phyloP scores from a whole-genome alignment of 2,113 vertebrate species.

The Morone chrysops region DNA sequence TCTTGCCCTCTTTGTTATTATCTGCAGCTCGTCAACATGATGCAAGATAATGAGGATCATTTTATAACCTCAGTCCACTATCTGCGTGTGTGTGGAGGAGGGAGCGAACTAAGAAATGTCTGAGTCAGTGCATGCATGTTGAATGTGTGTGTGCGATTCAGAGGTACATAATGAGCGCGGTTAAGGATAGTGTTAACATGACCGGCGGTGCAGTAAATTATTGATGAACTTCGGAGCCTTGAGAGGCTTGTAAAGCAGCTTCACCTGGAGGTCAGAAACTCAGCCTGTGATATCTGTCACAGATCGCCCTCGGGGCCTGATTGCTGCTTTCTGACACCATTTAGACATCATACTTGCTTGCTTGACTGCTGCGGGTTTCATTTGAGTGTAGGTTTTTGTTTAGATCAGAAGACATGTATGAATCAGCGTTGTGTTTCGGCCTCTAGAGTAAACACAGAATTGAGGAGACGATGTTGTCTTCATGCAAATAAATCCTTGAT shows the following conservation, averaged over 20 bases:
- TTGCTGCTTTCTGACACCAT: constrained; percentile 42
- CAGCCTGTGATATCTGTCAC: constrained; percentile 54
- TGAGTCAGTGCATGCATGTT: constrained; percentile 1
- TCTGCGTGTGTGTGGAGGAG: constrained; percentile 12
- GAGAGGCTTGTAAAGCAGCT: constrained; percentile 66
- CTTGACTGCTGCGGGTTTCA: constrained; percentile 26
- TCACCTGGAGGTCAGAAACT: constrained; percentile 67
- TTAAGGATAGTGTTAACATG: constrained; percentile 68
- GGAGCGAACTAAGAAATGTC: neutral
- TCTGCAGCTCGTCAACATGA: constrained; percentile 35
- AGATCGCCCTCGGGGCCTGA: constrained; percentile 40
- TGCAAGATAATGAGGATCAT: constrained; percentile 45
- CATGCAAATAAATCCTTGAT: constrained; percentile 38
- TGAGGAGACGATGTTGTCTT: constrained; percentile 23
- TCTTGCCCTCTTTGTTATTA: constrained; percentile 34
- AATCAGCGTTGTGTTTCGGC: constrained; percentile 29
- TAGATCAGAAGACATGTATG: constrained; percentile 25
- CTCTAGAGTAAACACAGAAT: constrained; percentile 23
- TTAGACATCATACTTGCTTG: constrained; percentile 52
- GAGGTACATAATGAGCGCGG: constrained; percentile 52
- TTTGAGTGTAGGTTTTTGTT: neutral
- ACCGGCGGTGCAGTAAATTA: constrained; percentile 68
- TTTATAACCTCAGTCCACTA: constrained; percentile 19
- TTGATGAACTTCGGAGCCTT: constrained; percentile 71
- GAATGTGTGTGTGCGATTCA: constrained; percentile 7